Base-by-base conservation (phyloP, 2,888 invertebrate genomes). In the Apamea anceps region DNA sequence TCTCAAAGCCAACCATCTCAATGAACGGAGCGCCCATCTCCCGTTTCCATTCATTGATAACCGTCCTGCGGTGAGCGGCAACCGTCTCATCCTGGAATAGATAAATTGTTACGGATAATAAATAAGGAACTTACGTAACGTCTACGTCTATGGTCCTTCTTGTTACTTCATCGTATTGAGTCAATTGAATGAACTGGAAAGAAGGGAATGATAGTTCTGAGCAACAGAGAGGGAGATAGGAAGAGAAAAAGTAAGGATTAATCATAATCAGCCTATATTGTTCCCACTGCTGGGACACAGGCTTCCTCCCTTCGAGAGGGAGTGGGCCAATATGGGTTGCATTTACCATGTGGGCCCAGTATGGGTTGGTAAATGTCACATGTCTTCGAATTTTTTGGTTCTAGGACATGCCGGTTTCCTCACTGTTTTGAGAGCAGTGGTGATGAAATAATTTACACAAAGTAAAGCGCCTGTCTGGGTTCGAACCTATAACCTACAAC, bases 1-100 rank as follows among this genome's bases (percentile, higher is more conserved):
- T 98, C 84, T 99, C 98, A 95, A 99, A 98, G 25, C 99, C 99
- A 76, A 99, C 99, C 97, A 99, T 98, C 95, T 99, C 98, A 75
- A 99, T 98, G 86, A 98, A 98, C 0, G 98, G 98, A 0, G 98
- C 98, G 72, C 98, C 98, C 91, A 98, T 98, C 86, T 98, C 98
- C 82, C 98, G 97, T 91, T 98, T 98, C 90, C 93, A 98, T 90
- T 95, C 97, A 88, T 95, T 97, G 93, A 96, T 97, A 78, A 93
- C 97, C 91, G 90, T 98, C 92, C 93, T 97, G 94, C 91, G 97
- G 96, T 92, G 98, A 95, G 93, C 98, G 88, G 95, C 97, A 92
- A 95, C 98, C 92, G 93, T 98, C 85, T 97, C 97, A 93, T 97
- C 97, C 97, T 97, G 88, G 1, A 94, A 94, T 74, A 62, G 45